Conservation (phyloP, 1,140 invertebrate genomes). For the Choristoneura fumiferana region DNA sequence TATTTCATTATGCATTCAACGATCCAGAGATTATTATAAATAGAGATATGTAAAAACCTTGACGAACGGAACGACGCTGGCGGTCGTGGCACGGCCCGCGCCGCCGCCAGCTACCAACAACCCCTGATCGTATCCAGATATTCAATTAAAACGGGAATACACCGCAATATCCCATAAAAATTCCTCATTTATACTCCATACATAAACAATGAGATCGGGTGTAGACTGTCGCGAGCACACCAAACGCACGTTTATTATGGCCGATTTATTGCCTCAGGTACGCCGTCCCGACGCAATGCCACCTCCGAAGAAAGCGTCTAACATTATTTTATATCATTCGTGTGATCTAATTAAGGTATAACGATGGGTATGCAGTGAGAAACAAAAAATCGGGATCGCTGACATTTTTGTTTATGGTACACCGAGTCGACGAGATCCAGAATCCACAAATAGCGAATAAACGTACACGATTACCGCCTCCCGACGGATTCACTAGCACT, state of each 20-base stretch:
- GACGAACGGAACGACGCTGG: slow-evolving; percentile 51
- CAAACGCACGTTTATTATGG: slow-evolving; percentile 75
- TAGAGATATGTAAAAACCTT: slow-evolving; percentile 71
- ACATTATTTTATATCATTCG: slow-evolving; percentile 74
- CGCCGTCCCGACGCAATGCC: slow-evolving; percentile 48
- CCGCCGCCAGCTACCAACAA: slow-evolving; percentile 39
- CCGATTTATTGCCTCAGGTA: slow-evolving; percentile 66
- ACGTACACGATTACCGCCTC: slow-evolving; percentile 77
- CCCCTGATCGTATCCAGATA: slow-evolving; percentile 48
- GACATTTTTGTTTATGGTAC: slow-evolving; percentile 80
- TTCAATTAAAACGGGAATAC: slow-evolving; percentile 63
- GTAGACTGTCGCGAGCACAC: slow-evolving; percentile 73
- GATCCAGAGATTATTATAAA: slow-evolving; percentile 74
- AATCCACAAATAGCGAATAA: slow-evolving; percentile 78
- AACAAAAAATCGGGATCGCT: slow-evolving; percentile 79
- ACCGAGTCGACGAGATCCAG: slow-evolving; percentile 77
- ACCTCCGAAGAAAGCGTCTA: slow-evolving; percentile 65
- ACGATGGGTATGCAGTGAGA: slow-evolving; percentile 72
- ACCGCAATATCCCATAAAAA: slow-evolving; percentile 66
- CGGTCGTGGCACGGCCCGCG: slow-evolving; percentile 35
- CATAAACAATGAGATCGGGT: slow-evolving; percentile 78
- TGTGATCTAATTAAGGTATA: slow-evolving; percentile 76
- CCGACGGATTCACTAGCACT: slow-evolving; percentile 75
- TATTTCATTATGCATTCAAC: slow-evolving; percentile 75
- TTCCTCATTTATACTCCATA: slow-evolving; percentile 75